Percentiles rank a stretch among this genome's conserved stretches.
Evolutionary conservation across 2,113 vertebrate species (phyloP).

Genomic region (Nicator chloris): DNA sequence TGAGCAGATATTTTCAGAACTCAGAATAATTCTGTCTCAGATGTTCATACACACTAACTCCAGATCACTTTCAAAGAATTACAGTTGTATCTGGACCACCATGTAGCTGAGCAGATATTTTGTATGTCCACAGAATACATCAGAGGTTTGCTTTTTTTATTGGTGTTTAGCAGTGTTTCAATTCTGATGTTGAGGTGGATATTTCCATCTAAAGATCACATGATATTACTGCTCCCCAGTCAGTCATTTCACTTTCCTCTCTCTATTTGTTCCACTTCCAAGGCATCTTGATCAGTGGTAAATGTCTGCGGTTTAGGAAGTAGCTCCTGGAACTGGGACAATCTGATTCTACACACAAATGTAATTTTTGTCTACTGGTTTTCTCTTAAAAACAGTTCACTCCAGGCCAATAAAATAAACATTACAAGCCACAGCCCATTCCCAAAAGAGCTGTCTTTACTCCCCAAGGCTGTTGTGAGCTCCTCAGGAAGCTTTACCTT

Average conservation of each 20-base stretch:
- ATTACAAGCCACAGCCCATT: not conserved
- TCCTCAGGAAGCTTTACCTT: not conserved
- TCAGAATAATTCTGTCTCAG: constrained; percentile 1
- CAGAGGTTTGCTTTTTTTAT: not conserved
- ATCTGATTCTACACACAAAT: not conserved
- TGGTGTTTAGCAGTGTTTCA: not conserved
- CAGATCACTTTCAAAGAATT: not conserved
- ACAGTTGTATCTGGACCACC: not conserved
- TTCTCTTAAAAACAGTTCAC: not conserved
- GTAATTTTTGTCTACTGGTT: not conserved
- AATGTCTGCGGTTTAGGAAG: not conserved
- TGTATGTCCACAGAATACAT: not conserved
- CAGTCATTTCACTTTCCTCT: not conserved
- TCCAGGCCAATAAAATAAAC: not conserved
- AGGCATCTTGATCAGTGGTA: not conserved
- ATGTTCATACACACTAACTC: not conserved
- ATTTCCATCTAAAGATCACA: not conserved
- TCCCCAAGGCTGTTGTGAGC: not conserved
- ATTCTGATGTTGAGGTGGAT: not conserved
- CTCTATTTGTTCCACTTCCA: not conserved
- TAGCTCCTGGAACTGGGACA: not conserved
- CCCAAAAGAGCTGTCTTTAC: not conserved
- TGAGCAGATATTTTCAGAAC: not conserved
- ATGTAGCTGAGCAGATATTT: not conserved
- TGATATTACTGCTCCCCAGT: not conserved